A percentile compares a stretch with the other conserved stretches of the same genome.
These are phyloP conservation scores for Episyrphus balteatus DNA, from an alignment of 1,140 invertebrate genomes.

Conservation along the genomic window DNA sequence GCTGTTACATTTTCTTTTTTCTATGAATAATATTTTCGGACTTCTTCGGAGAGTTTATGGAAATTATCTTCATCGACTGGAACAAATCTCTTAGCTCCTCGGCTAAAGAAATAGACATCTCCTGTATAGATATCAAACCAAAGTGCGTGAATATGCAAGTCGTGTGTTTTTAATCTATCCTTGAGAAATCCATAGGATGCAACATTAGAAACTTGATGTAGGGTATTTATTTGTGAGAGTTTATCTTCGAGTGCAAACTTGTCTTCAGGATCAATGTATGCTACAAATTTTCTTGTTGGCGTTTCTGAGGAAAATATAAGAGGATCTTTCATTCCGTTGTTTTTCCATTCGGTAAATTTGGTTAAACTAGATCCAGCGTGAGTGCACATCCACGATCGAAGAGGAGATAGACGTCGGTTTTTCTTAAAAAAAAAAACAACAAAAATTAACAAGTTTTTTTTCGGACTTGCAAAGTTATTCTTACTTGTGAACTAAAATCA, in stretches of 20 bases:
- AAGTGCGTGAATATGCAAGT: constrained; percentile 82
- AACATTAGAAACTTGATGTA: constrained; percentile 90
- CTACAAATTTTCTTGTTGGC: constrained; percentile 74
- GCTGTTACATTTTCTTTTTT: no score
- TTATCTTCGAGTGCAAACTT: constrained; percentile 83
- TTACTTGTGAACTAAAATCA: constrained; percentile 58
- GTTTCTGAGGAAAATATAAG: constrained; percentile 78
- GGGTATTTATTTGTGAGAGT: constrained; percentile 86
- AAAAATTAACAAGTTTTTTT: not conserved
- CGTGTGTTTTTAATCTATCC: constrained; percentile 64
- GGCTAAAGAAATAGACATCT: constrained; percentile 88
- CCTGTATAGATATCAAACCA: constrained; percentile 98
- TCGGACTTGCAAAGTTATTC: constrained; percentile 8
- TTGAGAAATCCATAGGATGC: constrained; percentile 89
- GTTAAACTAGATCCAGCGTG: constrained; percentile 72
- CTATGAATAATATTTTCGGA: constrained; percentile 68
- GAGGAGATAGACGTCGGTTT: constrained; percentile 71
- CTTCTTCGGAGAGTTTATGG: constrained; percentile 60
- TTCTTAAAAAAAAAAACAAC: constrained; percentile 39
- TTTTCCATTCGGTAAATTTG: constrained; percentile 68
- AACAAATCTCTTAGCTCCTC: constrained; percentile 64
- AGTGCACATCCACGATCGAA: constrained; percentile 83
- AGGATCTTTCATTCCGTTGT: constrained; percentile 46
- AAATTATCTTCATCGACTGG: constrained; percentile 73
- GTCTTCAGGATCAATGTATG: constrained; percentile 89